Evolutionary conservation across 2,888 invertebrate species (phyloP), one percentile per base, ranked within the genome.

Genomic region (Scelioninae gen. 2): DNA sequence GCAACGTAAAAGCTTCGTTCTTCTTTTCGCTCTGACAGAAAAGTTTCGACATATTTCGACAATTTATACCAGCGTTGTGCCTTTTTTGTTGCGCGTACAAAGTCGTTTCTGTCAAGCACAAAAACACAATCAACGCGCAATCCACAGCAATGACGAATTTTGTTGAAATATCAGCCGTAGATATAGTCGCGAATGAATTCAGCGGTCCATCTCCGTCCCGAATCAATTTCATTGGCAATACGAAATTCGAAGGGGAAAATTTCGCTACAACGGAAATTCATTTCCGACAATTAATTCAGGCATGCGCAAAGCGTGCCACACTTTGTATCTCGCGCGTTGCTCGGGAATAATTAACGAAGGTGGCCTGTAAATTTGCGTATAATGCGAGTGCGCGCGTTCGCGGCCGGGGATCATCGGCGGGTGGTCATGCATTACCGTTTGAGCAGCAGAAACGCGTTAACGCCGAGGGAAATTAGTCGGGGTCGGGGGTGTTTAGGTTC

Each of bases 361-460:
- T 61, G 46, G 71, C 60, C 63, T 65, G 71, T 58, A 71, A 71
- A 71, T 71, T 64, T 71, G 71, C 71, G 64, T 60, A 71, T 71
- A 71, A 71, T 71, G 52, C 43, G 35, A 55, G 46, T 57, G 68
- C 55, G 70, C 65, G 52, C 43, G 35, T 55, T 39, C 63, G 68
- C 55, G 70, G 63, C 46, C 50, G 15, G 19, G 35, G 60, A 60
- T 67, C 58, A n/a, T n/a, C n/a, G n/a, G n/a, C n/a, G 58, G n/a
- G 58, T 46, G 63, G 63, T 71, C 63, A 58, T 46, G 63, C 70
- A 45, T 50, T 50, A 50, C 63, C 57, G 55, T 55, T 18, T 57
- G 28, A 61, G n/a, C n/a, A n/a, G n/a, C n/a, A n/a, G n/a, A n/a
- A 19, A 25, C 46, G 46, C 53, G 22, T 55, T 45, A 39, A 60